Evolutionary conservation across 2,888 invertebrate species (phyloP), one percentile per base, ranked within the genome.

Genomic region (Tiliacea aurago): DNA sequence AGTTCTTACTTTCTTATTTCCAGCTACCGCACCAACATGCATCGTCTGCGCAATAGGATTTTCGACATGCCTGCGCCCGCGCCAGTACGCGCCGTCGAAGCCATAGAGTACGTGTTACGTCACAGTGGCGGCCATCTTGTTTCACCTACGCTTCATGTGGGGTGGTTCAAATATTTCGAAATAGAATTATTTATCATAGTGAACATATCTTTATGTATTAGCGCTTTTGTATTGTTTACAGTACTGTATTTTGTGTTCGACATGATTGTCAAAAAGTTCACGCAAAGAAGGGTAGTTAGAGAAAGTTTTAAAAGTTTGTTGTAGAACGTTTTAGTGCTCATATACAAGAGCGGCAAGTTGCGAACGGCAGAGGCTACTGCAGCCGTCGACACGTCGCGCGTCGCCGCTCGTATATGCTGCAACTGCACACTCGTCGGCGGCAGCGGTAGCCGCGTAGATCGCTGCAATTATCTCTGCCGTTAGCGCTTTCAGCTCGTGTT

Each of bases 21-120:
- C 65, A 79, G 78, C 23, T 79, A 70, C 51, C 78, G 61, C 41
- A 66, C 5, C 11, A 82, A 79, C 65, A 65, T 79, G 23, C 13
- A 69, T 45, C 69, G 23, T 15, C 33, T 79, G 18, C 64, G 82
- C 56, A 47, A 28, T 0, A 20, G n/a, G 6, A 45, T 79, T 6
- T 69, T 65, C n/a, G 82, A 79, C 33, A n/a, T 41, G 9, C 51
- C 65, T 28, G 77, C 51, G 56, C 43, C 78, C 0, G 82, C 77
- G 10, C 78, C 82, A 4, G 28, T 41, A 5, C 78, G 62, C 7
- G 78, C 82, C 1, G 78, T 56, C 3, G 41, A 79, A 43, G 77
- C 78, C 33, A 82, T 79, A 53, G 78, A 79, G 18, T 82, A 79
- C 47, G 47, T 79, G 18, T 1, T 79, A 43, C 23, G 23, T n/a